Evolutionary conservation across 1,140 invertebrate species (phyloP), one percentile per base, ranked within the genome.

Genomic region (Bombus waltoni): DNA sequence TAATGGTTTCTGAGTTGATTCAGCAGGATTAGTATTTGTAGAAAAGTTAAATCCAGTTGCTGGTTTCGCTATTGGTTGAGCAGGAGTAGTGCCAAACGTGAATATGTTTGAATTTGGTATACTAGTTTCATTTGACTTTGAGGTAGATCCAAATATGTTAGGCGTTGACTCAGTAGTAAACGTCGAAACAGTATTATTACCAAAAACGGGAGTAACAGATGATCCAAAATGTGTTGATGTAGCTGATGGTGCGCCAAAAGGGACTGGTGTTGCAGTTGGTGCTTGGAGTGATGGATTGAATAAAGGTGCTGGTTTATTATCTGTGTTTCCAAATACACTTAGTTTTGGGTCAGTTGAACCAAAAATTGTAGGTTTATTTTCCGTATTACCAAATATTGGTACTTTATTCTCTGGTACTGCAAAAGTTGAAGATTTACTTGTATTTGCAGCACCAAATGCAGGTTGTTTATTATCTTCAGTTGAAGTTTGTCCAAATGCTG

Each of bases 361-460:
- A 66, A 94, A 93, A 32, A 91, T 81, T 11, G 87, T 32, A 38
- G 87, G 32, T 79, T 94, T 93, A 42, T 78, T 92, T n/a, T 92
- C 87, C 8, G 62, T 53, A 22, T 42, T 70, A 47, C 92, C 89
- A 28, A 92, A 92, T 25, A 83, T 47, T 66, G 89, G 40, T 40
- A 81, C 70, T 86, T 92, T 90, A 13, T 73, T 90, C 1, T 89
- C 90, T n/a, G 78, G 47, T 15, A 73, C 75, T 6, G 32, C 73
- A 28, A 85, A 90, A 13, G 82, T 53, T 28, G 83, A 53, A 5
- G 83, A 6, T 59, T 91, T 91, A 35, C 9, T 83, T 32, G 42
- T 44, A 9, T 32, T 65, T 25, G 82, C 25, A 53, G 75, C 47
- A 25, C 47, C 65, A 35, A 91, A 91, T 5, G 83, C 18, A 68